These are phyloP conservation scores for Synanthedon vespiformis DNA, from an alignment of 2,888 invertebrate species.

Conservation along the genomic window DNA sequence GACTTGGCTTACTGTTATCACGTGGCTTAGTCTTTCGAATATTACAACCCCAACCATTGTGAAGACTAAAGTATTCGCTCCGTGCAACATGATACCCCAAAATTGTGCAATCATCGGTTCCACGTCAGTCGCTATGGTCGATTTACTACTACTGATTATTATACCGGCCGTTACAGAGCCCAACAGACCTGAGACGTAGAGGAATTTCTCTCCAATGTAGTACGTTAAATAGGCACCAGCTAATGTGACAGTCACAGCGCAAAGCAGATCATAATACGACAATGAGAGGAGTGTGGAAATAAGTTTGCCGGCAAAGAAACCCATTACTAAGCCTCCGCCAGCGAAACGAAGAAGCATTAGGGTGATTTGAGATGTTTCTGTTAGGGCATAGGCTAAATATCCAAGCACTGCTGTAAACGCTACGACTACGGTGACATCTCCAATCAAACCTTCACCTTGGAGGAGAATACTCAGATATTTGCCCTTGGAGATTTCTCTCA, in stretches of 20 bases:
- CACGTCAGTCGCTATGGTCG: slow-evolving; percentile 48
- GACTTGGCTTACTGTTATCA: slow-evolving; percentile 45
- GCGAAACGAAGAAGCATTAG: slow-evolving; percentile 43
- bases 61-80: slow-evolving; percentile 69
- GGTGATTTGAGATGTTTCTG: slow-evolving; percentile 33
- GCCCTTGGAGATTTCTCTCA: slow-evolving; percentile 46
- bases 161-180: slow-evolving; percentile 48
- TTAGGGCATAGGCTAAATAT: slow-evolving; percentile 37
- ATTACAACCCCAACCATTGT: slow-evolving; percentile 73
- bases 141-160: slow-evolving; percentile 42
- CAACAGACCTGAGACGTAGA: slow-evolving; percentile 53
- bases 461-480: slow-evolving; percentile 50
- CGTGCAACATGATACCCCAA: slow-evolving; percentile 43
- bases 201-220: slow-evolving; percentile 52
- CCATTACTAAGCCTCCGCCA: slow-evolving; percentile 46
- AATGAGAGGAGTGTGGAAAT: slow-evolving; percentile 36
- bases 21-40: slow-evolving; percentile 57
- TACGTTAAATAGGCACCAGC: slow-evolving; percentile 49
- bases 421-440: slow-evolving; percentile 55
- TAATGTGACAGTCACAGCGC: slow-evolving; percentile 44
- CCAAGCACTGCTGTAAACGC: slow-evolving; percentile 48
- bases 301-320: slow-evolving; percentile 48
- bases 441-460: slow-evolving; percentile 50
- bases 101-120: slow-evolving; percentile 41
- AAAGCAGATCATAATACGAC: slow-evolving; percentile 47